Evolutionary conservation across 2,888 invertebrate genomes (phyloP).

Genomic region (Ormyrus nitidulus): DNA sequence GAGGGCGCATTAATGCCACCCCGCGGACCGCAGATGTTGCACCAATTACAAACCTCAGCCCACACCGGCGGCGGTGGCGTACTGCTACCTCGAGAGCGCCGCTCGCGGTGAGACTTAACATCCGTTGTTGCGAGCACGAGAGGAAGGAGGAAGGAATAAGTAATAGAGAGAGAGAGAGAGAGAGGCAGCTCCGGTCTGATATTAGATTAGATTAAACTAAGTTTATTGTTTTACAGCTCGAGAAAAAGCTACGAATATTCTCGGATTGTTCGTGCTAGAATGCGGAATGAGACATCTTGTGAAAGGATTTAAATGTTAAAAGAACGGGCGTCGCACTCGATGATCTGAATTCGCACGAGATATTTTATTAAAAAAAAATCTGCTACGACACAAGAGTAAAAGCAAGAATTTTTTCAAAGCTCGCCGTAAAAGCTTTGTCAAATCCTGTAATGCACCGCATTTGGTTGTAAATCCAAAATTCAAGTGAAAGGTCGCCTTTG

Average conservation of each 20-base stretch:
- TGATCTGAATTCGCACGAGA: slow-evolving; percentile 1
- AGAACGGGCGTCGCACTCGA: background rate
- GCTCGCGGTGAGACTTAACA: slow-evolving; percentile 16
- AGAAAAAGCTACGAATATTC: background rate
- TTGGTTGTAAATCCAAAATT: no score
- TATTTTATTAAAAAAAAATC: no score
- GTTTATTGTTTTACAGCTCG: slow-evolving; percentile 30
- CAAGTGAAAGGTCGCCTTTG: no score
- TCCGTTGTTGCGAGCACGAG: background rate
- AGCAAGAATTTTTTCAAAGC: no score
- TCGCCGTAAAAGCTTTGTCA: no score
- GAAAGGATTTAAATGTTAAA: slow-evolving; percentile 18
- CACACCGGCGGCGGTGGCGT: background rate
- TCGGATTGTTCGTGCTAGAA: background rate
- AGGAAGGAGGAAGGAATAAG: slow-evolving; percentile 31
- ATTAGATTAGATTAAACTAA: slow-evolving; percentile 35
- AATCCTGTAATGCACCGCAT: no score
- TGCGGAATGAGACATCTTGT: background rate
- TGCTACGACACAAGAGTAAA: no score
- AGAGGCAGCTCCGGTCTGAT: background rate
- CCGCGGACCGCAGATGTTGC: slow-evolving; percentile 74
- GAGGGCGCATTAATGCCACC: slow-evolving; percentile 73
- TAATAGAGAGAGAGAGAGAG: slow-evolving; percentile 32
- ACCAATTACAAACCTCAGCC: slow-evolving; percentile 74
- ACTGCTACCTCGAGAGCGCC: slow-evolving; percentile 10